Base-by-base conservation (phyloP, 2,888 invertebrate genomes). In the Carterocephalus palaemon region DNA sequence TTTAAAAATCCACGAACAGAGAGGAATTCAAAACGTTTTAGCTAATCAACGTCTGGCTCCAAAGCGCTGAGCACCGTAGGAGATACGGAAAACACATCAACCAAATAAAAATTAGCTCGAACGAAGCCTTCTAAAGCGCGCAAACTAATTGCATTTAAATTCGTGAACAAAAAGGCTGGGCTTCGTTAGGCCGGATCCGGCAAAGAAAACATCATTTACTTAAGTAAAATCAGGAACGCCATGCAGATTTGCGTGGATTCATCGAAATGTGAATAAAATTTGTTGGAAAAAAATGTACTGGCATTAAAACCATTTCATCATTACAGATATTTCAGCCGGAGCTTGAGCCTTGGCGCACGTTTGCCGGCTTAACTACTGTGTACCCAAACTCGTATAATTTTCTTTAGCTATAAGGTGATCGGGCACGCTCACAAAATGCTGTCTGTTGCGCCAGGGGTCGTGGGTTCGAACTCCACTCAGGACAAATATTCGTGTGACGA, bases 171-270 rank as follows among this genome's bases (percentile, higher is more conserved):
- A 81, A 72, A 69, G 66, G 17, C 64, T 64, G 60, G 52, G 76
- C 75, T 84, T 85, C 86, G 83, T 85, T 84, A 85, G 72, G 75
- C 71, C 64, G 59, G 70, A 70, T 70, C 69, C 70, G 56, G 66
- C 37, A 79, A 76, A 77, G 76, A 72, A 81, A 81, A 81, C 81
- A 80, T 76, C 75, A 82, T 82, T 81, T 75, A 61, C 75, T 76
- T 66, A 70, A 76, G 66, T 72, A 70, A 79, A 58, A 82, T 80
- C 75, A 73, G 67, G 8, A 40, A 40, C 16, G 31, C 24, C 66
- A 70, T 69, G 71, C 72, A 75, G 75, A 80, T 78, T 75, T 74
- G 57, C 66, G 67, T 62, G 40, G 40, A 62, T 62, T 60, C 59
- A 61, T 61, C 61, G 54, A 47, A 55, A 48, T 43, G 48, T 39